These are phyloP conservation scores for Trididemnum clinides DNA, from an alignment of 23 tunicate genomes.

Conservation along the genomic window DNA sequence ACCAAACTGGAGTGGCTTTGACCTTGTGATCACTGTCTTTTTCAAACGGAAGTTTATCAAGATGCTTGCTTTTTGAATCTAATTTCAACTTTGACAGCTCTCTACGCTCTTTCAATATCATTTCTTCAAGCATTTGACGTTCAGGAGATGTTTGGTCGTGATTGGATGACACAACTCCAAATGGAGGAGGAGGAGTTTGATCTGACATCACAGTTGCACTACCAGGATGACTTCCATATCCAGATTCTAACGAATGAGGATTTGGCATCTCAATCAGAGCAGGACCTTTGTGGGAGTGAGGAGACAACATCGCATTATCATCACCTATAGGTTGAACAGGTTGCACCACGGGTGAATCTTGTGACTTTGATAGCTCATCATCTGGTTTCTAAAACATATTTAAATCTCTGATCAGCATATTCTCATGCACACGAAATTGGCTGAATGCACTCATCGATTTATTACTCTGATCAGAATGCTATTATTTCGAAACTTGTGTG, in stretches of 20 bases:
- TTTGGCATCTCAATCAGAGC: background rate
- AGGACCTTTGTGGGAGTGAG: slow-evolving; percentile 6
- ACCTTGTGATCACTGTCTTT: slow-evolving; percentile 8
- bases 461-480: too few species aligned
- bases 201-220: slow-evolving; percentile 40
- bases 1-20: slow-evolving; percentile 25
- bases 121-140: background rate
- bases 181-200: slow-evolving; percentile 33
- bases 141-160: background rate
- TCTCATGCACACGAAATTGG: too few species aligned
- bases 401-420: too few species aligned
- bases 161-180: background rate
- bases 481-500: too few species aligned
- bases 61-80: background rate
- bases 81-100: background rate
- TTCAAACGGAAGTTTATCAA: background rate
- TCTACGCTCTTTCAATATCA: background rate
- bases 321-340: too few species aligned
- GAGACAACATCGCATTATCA: background rate
- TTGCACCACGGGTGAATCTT: too few species aligned
- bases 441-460: too few species aligned
- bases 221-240: slow-evolving; percentile 49
- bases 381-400: too few species aligned
- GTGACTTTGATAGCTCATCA: too few species aligned
- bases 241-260: slow-evolving; percentile 49